These are phyloP conservation scores for Spisula subtruncata DNA, from an alignment of 2,888 invertebrate genomes.

Conservation along the genomic window DNA sequence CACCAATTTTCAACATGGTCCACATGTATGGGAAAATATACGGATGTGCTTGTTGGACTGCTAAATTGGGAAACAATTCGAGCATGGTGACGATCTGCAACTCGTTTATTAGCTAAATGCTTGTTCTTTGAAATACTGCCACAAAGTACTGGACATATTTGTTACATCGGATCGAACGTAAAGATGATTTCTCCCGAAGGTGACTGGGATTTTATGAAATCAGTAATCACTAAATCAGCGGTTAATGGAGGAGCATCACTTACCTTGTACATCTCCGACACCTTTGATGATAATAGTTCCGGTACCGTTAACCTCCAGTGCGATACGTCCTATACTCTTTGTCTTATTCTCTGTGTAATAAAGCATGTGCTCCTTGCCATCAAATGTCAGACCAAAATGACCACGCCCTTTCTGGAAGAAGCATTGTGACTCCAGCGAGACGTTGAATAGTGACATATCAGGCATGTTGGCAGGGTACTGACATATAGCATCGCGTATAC, in stretches of 20 bases:
- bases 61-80: no score
- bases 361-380: conserved; percentile 79
- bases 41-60: no score
- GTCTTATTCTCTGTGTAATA: conserved; percentile 84
- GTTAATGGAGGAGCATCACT: neutral
- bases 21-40: no score
- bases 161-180: no score
- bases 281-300: conserved; percentile 82
- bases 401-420: conserved; percentile 88
- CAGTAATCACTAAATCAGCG: neutral
- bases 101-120: no score
- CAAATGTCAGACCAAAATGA: conserved; percentile 80
- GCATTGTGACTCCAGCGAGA: conserved; percentile 86
- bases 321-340: conserved; percentile 82
- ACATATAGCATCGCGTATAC: conserved; percentile 86
- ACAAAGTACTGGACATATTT: no score
- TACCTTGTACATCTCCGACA: conserved; percentile 83
- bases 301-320: conserved; percentile 76
- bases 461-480: conserved; percentile 85
- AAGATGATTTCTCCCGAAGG: no score
- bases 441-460: conserved; percentile 83
- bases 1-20: no score
- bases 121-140: no score
- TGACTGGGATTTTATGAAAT: no score
- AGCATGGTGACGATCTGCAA: no score